Evolutionary conservation across 2,797 vertebrate genomes (phyloP), one percentile per base, ranked within the genome.

Genomic region (Eremophila alpestris): DNA sequence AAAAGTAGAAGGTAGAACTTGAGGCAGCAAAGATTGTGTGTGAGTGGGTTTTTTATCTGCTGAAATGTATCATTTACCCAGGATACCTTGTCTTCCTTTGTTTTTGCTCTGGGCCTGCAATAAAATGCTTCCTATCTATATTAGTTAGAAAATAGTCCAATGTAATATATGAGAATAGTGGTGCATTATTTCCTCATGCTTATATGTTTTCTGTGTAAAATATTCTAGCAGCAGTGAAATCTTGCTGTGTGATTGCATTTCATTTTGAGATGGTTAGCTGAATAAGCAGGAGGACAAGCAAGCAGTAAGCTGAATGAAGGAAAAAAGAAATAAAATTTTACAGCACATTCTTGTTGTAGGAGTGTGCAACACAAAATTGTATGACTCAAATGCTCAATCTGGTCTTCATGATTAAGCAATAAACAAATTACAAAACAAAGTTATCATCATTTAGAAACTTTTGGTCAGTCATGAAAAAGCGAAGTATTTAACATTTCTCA

Each of bases 391-490:
- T 38, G 79, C 92, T 92, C 93, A 96, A 90, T 63, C 65, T 96
- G 90, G 94, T 93, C 87, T 94, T 93, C 62, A 60, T 91, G 93
- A 95, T 94, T 94, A 92, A 93, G 96, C 84, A 94, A 87, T 88
- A 91, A 93, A 87, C 93, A 85, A 95, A 95, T 93, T 89, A 65
- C 69, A 92, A 95, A 93, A 87, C 75, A 62, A 90, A 89, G 90
- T 96, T 89, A 90, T 93, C 92, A 19, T 90, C 68, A 55, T 97
- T 96, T 95, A 93, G 95, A 96, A 97, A 96, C 93, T 95, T 93
- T 41, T 86, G 64, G 84, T 95, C 15, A 5, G 38, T 97, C 4
- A 45, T 95, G 95, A 96, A 96, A 93, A 92, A 93, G 71, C 3
- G 0, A 92, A 87, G 83, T 91, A 84, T 95, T 95, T 94, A 95